Evolutionary conservation across 2,888 invertebrate genomes (phyloP).

Genomic region (Eristalis arbustorum): DNA sequence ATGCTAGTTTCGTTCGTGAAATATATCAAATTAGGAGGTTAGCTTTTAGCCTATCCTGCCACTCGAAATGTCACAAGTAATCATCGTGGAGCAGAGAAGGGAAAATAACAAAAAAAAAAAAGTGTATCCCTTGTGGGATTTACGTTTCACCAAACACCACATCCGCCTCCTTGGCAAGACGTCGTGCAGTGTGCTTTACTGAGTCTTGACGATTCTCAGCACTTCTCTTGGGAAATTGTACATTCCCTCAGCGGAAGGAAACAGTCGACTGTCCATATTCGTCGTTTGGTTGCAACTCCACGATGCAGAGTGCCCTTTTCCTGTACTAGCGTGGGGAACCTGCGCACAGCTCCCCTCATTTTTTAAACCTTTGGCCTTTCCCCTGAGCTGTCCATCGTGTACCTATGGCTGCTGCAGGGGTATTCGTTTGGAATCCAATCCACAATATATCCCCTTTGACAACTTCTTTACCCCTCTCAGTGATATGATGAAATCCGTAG

Average conservation of each 20-base stretch:
- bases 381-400: too few relatives aligned
- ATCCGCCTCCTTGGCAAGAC: background rate
- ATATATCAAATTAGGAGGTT: background rate
- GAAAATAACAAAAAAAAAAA: background rate
- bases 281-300: background rate
- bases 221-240: background rate
- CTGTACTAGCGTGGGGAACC: background rate
- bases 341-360: background rate
- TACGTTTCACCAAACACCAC: background rate
- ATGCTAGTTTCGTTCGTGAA: background rate
- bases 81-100: background rate
- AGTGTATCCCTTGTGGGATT: background rate
- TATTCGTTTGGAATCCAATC: too few relatives aligned
- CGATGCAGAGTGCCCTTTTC: background rate
- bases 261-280: background rate
- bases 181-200: background rate
- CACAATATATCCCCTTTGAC: too few relatives aligned
- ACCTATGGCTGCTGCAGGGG: too few relatives aligned
- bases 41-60: background rate
- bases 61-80: background rate
- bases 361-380: too few relatives aligned
- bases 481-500: too few relatives aligned
- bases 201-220: background rate
- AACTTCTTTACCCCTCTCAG: too few relatives aligned
- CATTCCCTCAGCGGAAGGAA: background rate